phyloP scores from a whole-genome alignment of 2,888 invertebrate genomes.

The Fragum fragum region DNA sequence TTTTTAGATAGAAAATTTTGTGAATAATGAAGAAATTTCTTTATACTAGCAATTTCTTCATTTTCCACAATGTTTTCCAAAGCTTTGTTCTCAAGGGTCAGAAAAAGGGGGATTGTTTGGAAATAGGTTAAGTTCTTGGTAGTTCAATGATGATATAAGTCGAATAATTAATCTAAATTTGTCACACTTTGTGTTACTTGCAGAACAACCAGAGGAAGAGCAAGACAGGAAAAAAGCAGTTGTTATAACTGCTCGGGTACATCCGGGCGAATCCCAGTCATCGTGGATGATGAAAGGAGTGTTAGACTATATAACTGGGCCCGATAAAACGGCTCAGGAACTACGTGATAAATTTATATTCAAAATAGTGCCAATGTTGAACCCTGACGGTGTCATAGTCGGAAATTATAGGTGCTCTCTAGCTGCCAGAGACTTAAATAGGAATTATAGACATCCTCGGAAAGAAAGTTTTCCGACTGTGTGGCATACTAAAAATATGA shows the following conservation, averaged over 20 bases:
- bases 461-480: slow-evolving; percentile 85
- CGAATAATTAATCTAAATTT: no score
- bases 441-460: slow-evolving; percentile 85
- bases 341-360: slow-evolving; percentile 84
- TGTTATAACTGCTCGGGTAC: slow-evolving; percentile 85
- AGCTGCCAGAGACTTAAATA: slow-evolving; percentile 85
- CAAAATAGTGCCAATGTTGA: slow-evolving; percentile 86
- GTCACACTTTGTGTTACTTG: neutral
- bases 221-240: slow-evolving; percentile 82
- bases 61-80: no score
- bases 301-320: slow-evolving; percentile 83
- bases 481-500: slow-evolving; percentile 84
- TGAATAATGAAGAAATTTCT: no score
- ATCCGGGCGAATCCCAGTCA: slow-evolving; percentile 86
- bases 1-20: no score
- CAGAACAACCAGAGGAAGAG: slow-evolving; percentile 70
- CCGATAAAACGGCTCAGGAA: slow-evolving; percentile 80
- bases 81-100: no score
- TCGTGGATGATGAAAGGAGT: slow-evolving; percentile 86
- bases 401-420: slow-evolving; percentile 86
- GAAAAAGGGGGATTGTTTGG: no score
- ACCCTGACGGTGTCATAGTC: slow-evolving; percentile 87
- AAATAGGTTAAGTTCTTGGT: no score
- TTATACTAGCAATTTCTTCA: no score
- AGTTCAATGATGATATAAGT: no score